These are phyloP conservation scores for Apotomis capreana DNA, from an alignment of 2,888 invertebrate species.

Conservation along the genomic window DNA sequence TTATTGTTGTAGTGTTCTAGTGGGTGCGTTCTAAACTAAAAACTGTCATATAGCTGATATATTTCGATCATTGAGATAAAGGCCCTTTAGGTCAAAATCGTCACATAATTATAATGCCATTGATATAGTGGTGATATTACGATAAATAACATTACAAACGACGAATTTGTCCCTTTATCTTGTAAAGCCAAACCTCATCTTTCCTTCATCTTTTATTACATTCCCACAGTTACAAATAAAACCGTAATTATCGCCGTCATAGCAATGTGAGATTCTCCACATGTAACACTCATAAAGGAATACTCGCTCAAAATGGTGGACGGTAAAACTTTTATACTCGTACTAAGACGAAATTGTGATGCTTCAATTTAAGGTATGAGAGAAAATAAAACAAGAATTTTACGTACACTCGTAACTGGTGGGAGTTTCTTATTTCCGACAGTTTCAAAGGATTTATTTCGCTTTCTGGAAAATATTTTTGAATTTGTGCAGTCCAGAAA, in stretches of 20 bases:
- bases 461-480: conserved; percentile 1
- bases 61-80: no score
- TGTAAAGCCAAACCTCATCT: no score
- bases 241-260: conserved; percentile 11
- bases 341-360: conserved; percentile 15
- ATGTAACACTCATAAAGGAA: conserved; percentile 24
- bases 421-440: not conserved
- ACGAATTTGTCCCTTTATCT: no score
- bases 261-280: conserved; percentile 3
- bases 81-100: no score
- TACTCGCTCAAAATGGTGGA: conserved; percentile 19
- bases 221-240: conserved; percentile 1
- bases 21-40: no score
- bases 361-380: conserved; percentile 14
- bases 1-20: no score
- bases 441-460: conserved; percentile 7
- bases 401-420: not conserved
- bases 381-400: conserved; percentile 18
- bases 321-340: conserved; percentile 31
- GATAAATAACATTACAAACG: no score
- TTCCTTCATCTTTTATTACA: conserved; percentile 4
- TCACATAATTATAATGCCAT: no score
- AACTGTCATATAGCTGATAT: no score
- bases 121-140: no score
- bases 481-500: not conserved